phyloP scores from a whole-genome alignment of 2,797 vertebrate species.

The Phoxinus dragarum region DNA sequence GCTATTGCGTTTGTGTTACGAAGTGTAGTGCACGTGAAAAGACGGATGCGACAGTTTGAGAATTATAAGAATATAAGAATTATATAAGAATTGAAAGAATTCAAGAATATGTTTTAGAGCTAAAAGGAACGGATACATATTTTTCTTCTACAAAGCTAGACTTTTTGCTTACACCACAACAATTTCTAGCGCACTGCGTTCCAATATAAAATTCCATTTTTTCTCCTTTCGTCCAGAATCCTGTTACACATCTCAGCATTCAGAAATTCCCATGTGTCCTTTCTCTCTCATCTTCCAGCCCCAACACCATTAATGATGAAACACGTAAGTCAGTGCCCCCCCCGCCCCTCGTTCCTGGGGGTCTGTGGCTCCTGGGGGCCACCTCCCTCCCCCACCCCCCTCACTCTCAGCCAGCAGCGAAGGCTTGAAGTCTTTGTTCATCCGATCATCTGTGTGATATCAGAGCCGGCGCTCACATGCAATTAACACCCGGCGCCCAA shows the following conservation, averaged over 20 bases:
- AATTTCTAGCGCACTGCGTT: constrained; percentile 1
- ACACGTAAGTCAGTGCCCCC: constrained; percentile 19
- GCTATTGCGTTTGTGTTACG: no score
- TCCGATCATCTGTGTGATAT: constrained; percentile 36
- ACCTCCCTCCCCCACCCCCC: constrained; percentile 36
- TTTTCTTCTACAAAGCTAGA: no score
- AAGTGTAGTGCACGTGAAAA: no score
- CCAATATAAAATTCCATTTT: constrained; percentile 22
- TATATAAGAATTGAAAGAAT: no score
- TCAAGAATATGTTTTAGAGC: no score
- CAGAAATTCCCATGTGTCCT: constrained; percentile 11
- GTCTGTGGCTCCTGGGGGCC: constrained; percentile 21
- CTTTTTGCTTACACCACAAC: not conserved
- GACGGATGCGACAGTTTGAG: no score
- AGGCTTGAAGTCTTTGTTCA: constrained; percentile 44
- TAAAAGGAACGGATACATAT: no score
- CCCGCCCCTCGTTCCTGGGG: not conserved
- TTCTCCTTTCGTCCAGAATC: not conserved
- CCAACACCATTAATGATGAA: constrained; percentile 41
- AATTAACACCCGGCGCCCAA: constrained; percentile 62
- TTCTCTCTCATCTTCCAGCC: constrained; percentile 34
- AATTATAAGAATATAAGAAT: no score
- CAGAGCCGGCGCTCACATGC: constrained; percentile 44
- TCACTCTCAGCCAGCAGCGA: constrained; percentile 26
- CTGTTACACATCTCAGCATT: constrained; percentile 18